phyloP scores from a whole-genome alignment of 2,888 invertebrate genomes.

The Xanthia icteritia region DNA sequence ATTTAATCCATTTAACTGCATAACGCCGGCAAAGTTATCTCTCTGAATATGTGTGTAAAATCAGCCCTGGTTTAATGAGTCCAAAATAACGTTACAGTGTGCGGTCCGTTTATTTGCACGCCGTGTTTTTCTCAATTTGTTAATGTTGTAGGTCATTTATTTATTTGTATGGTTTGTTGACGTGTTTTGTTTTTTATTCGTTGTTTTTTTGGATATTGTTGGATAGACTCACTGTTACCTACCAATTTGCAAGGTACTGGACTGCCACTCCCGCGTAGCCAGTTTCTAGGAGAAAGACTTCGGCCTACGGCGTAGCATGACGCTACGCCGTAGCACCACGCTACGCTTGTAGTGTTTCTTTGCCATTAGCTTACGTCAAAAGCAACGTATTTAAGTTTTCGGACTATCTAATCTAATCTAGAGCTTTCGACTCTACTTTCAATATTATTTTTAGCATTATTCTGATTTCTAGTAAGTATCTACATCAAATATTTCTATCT shows the following conservation, averaged over 20 bases:
- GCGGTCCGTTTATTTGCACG: conserved; percentile 73
- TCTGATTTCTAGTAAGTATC: not conserved
- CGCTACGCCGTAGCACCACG: conserved; percentile 12
- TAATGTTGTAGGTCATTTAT: conserved; percentile 71
- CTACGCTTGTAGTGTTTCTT: not conserved
- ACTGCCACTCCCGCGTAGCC: not conserved
- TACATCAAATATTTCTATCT: not conserved
- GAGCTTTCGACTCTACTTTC: not conserved
- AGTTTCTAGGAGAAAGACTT: not conserved
- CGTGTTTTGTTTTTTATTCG: conserved; percentile 22
- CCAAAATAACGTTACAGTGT: conserved; percentile 78
- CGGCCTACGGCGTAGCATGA: not conserved
- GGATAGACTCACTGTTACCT: not conserved
- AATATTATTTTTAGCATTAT: not conserved
- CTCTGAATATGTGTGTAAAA: conserved; percentile 81
- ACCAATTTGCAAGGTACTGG: not conserved
- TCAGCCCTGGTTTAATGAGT: conserved; percentile 83
- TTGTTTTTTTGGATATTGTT: not conserved
- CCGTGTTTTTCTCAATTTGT: conserved; percentile 69
- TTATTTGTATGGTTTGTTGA: conserved; percentile 58
- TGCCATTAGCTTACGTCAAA: not conserved
- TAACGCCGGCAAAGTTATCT: conserved; percentile 82
- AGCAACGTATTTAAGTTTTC: not conserved
- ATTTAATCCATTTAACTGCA: conserved; percentile 87
- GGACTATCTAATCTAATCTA: not conserved